Base-by-base conservation (phyloP, 2,113 vertebrate genomes). In the Hippocampus guttulatus region DNA sequence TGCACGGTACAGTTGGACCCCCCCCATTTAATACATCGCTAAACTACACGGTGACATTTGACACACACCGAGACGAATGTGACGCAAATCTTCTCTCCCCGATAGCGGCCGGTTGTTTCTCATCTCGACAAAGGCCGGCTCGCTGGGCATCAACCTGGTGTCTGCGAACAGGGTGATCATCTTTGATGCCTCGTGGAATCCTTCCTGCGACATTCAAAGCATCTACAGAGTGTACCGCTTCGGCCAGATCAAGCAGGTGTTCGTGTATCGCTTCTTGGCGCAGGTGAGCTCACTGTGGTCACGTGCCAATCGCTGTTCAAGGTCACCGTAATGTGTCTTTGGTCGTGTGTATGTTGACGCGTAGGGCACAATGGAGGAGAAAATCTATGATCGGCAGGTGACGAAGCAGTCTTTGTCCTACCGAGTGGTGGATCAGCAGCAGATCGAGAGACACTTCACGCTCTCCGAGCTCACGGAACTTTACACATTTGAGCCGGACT, bases 341-440 rank as follows among this genome's bases (percentile, higher is more conserved):
- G 27, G 30, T 55, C 23, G 23, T 23, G 16, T n/a, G 5, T 4
- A 5, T 78, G 57, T 47, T 69, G 14, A 14, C 69, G 23, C 33
- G 2, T 76, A 99, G 97, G 97, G 97, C 69, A 98, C 97, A 20
- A 99, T 99, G 97, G 97, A 99, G 89, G 96, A 99, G 82, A 99
- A 98, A 90, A 98, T 99, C 88, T 99, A 99, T 15, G 97, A 99
- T 67, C 94, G 97, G 0, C 97, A 99, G 89, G 96, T 99, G 64
- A 95, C 96, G 2, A 99, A 99, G 81, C 96, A 98, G 92, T 99
- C 96, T 0, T 73, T 99, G 18, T 95, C 97, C 23, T 95, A 93
- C 82, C 92, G 97, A 54, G 97, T 99, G 64, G 94, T 99, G 16
- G 97, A 99, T 85, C 95, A 96, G 63, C 97, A 99, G 76, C 97